Evolutionary conservation across 2,888 invertebrate species (phyloP), one percentile per base, ranked within the genome.

Genomic region (Junonia oenone): DNA sequence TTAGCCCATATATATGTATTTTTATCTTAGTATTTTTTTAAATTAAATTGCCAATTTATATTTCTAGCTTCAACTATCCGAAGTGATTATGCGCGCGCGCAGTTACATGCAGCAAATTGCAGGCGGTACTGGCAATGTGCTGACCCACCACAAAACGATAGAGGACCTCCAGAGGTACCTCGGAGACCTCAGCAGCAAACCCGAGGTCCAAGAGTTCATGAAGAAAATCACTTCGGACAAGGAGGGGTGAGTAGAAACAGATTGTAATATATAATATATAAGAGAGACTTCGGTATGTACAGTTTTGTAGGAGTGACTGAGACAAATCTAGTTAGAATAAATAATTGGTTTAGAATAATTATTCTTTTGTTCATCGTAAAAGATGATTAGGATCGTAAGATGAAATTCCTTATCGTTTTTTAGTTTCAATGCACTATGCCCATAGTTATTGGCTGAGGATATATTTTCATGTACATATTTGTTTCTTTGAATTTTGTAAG

Each of bases 71-170:
- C 98, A 99, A 93, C 90, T 99, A 64, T 99, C 98, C 6, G 99
- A 99, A 90, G 99, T 99, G 69, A 97, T 99, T 68, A 97, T 97
- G 93, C 94, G 97, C 70, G 96, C 98, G 37, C 95, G 98, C 70
- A 94, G 95, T 83, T 98, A 98, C 87, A 98, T 98, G 94, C 94
- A 95, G 67, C 95, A 97, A 73, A 94, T 99, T 48, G 96, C 95
- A 19, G 98, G 97, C 48, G 95, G 96, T 6, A 94, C 94, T 61
- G 97, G 97, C 68, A 97, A 97, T 72, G 96, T 97, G 48, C 91
- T 97, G 64, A 94, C 95, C 1, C 96, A 97, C 78, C 96, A 97
- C 83, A 94, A 96, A 70, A 95, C 95, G 68, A 95, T 95, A 57
- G 95, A 97, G 81, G 96, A 97, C 81, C 92, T 97, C 75, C 95